These are phyloP conservation scores for Cloeon dipterum DNA, from an alignment of 2,888 invertebrate species.

Conservation along the genomic window DNA sequence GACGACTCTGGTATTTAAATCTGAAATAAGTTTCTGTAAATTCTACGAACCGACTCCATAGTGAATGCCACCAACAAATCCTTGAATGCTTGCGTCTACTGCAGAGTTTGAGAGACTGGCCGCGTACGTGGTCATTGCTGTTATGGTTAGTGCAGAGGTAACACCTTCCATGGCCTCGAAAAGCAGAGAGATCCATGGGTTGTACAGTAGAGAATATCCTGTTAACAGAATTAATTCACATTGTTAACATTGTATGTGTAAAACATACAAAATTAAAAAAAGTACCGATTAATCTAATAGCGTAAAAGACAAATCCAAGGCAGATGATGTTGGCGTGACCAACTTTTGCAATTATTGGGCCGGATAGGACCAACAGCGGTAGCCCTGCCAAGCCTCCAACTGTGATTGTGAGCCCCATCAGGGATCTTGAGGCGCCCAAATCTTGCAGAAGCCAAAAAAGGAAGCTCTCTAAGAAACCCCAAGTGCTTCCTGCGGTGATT, in stretches of 20 bases:
- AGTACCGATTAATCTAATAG: constrained; percentile 44
- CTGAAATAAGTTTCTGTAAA: not conserved
- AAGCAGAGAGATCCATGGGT: constrained; percentile 49
- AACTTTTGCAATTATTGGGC: constrained; percentile 43
- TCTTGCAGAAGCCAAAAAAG: constrained; percentile 60
- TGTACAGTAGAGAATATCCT: constrained; percentile 52
- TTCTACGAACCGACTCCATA: constrained; percentile 42
- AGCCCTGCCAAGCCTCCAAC: constrained; percentile 54
- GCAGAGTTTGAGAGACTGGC: constrained; percentile 46
- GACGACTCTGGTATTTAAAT: too few relatives aligned
- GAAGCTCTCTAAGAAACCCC: constrained; percentile 65
- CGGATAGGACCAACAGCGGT: constrained; percentile 49
- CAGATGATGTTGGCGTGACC: constrained; percentile 58
- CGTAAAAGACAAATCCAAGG: constrained; percentile 53
- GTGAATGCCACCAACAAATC: constrained; percentile 53
- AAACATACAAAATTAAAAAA: not conserved
- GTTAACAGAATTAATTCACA: too few relatives aligned
- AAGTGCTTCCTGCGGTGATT: constrained; percentile 36
- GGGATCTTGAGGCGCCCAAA: constrained; percentile 44
- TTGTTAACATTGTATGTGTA: not conserved
- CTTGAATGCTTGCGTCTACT: constrained; percentile 54
- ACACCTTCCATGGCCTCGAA: constrained; percentile 59
- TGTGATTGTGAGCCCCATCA: constrained; percentile 62
- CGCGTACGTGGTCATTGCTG: constrained; percentile 55
- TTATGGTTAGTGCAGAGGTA: constrained; percentile 49